Percentiles rank a stretch among this genome's conserved stretches.
These are phyloP conservation scores for Pelosia muscerda DNA, from an alignment of 2,888 invertebrate genomes.

Conservation along the genomic window DNA sequence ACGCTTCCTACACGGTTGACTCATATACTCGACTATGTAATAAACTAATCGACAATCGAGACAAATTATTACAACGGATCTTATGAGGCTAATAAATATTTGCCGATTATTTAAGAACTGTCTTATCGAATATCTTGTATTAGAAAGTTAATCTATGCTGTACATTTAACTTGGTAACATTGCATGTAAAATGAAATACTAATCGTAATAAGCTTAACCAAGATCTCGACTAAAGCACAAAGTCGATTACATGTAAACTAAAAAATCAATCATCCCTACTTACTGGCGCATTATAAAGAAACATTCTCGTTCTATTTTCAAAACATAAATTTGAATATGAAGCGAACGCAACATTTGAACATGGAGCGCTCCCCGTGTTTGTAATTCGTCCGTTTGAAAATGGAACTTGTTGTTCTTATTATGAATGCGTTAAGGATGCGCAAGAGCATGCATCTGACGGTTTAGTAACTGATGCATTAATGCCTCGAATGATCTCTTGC, in stretches of 20 bases:
- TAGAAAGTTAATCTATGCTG: constrained; percentile 40
- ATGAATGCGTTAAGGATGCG: constrained; percentile 84
- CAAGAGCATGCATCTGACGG: constrained; percentile 83
- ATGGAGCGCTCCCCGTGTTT: constrained; percentile 78
- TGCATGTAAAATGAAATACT: constrained; percentile 30
- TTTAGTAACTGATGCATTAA: constrained; percentile 87
- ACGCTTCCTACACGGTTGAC: constrained; percentile 44
- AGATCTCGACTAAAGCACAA: constrained; percentile 37
- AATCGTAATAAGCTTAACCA: constrained; percentile 34
- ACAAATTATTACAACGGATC: constrained; percentile 45
- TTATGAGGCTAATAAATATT: constrained; percentile 39
- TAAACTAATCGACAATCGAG: constrained; percentile 43
- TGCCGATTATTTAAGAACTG: constrained; percentile 38
- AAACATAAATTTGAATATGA: constrained; percentile 81
- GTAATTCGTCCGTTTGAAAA: constrained; percentile 79
- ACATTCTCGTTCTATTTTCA: constrained; percentile 68
- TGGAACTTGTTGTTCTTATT: constrained; percentile 83
- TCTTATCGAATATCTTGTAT: constrained; percentile 38
- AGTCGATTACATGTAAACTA: constrained; percentile 43
- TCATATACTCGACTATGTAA: constrained; percentile 36
- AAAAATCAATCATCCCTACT: constrained; percentile 55
- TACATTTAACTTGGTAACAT: constrained; percentile 35
- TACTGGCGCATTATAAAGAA: constrained; percentile 57
- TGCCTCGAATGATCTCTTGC: constrained; percentile 77
- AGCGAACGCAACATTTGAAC: constrained; percentile 68